Percentiles rank a stretch among this genome's conserved stretches.
phyloP scores from a whole-genome alignment of 2,888 invertebrate genomes.

The Micropterix aruncella region DNA sequence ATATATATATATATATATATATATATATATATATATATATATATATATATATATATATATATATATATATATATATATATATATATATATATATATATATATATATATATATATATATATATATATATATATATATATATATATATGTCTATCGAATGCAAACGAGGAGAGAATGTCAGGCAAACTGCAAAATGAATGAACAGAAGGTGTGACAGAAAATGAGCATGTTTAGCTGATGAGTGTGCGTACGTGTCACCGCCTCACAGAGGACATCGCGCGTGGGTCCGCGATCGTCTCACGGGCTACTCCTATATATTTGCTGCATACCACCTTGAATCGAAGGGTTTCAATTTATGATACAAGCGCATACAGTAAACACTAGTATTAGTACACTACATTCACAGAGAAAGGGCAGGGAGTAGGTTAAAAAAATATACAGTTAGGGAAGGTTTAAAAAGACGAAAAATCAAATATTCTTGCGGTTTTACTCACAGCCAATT shows the following conservation, averaged over 20 bases:
- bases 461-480: neutral
- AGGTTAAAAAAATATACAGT: too few species aligned
- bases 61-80: too few species aligned
- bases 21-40: too few species aligned
- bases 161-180: too few species aligned
- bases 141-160: too few species aligned
- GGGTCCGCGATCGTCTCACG: neutral
- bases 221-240: neutral
- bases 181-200: neutral
- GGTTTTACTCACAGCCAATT: neutral
- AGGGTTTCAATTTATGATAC: neutral
- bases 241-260: neutral
- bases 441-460: too few species aligned
- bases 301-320: neutral
- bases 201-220: neutral
- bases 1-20: too few species aligned
- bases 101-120: too few species aligned
- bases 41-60: too few species aligned
- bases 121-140: too few species aligned
- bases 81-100: too few species aligned
- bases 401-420: neutral
- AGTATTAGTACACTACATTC: neutral
- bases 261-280: neutral
- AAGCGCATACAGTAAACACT: neutral
- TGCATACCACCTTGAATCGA: neutral